These are phyloP conservation scores for Pemphredon lugubris DNA, from an alignment of 2,888 invertebrate species.

Conservation along the genomic window DNA sequence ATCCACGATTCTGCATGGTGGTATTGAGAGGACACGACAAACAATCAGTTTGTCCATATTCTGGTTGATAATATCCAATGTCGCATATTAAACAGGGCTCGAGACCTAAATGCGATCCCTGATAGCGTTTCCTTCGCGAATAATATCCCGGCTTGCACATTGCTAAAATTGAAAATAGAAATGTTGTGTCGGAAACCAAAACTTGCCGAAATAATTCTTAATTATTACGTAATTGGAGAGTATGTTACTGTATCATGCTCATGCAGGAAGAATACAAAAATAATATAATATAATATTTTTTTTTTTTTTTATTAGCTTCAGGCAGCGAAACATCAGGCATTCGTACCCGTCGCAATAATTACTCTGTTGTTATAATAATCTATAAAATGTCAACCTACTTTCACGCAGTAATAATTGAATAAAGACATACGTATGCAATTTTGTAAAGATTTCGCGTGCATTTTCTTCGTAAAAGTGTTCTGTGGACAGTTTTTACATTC, in stretches of 20 bases:
- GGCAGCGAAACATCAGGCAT: no score
- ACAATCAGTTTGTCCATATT: conserved; percentile 84
- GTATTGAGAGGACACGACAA: conserved; percentile 83
- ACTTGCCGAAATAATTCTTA: no score
- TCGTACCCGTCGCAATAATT: no score
- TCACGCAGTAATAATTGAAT: neutral
- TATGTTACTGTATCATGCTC: neutral
- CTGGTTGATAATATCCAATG: conserved; percentile 84
- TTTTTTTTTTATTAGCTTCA: no score
- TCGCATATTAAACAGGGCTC: conserved; percentile 72
- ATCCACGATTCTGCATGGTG: conserved; percentile 81
- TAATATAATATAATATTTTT: no score
- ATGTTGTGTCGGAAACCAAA: no score
- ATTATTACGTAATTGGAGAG: no score
- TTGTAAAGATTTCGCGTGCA: conserved; percentile 79
- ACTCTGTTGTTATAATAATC: neutral
- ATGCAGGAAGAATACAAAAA: no score
- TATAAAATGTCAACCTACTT: no score
- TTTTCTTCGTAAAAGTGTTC: conserved; percentile 83
- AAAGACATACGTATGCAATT: conserved; percentile 83
- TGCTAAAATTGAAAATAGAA: conserved; percentile 77
- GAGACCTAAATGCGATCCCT: conserved; percentile 61
- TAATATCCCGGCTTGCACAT: conserved; percentile 83
- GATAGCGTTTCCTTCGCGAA: conserved; percentile 78
- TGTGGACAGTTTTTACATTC: conserved; percentile 84